These are phyloP conservation scores for Holothuria glaberrima DNA, from an alignment of 35 echinoderm and acorn worm species.

Conservation along the genomic window DNA sequence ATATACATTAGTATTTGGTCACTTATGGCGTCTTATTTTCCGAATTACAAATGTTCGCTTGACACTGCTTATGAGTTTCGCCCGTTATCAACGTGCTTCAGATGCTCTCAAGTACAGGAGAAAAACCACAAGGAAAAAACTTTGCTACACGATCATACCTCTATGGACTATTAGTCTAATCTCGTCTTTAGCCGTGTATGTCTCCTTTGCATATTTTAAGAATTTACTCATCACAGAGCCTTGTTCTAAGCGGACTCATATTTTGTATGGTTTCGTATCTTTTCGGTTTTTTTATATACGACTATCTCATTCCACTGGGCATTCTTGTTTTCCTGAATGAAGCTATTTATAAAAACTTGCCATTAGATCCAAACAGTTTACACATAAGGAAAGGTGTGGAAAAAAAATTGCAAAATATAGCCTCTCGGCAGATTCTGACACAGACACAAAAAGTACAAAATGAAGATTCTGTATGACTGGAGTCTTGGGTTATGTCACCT, in stretches of 20 bases:
- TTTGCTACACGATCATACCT: not conserved
- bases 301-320: not conserved
- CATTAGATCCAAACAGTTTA: not conserved
- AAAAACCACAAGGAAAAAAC: not conserved
- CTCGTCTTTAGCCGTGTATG: not conserved
- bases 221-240: not conserved
- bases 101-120: not conserved
- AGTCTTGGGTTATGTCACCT: not conserved
- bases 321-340: not conserved
- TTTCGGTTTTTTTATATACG: not conserved
- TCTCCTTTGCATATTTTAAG: not conserved
- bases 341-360: constrained; percentile 1
- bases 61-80: not conserved
- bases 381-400: not conserved
- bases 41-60: not conserved
- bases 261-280: not conserved
- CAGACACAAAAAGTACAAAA: not conserved
- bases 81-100: not conserved
- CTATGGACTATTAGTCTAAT: not conserved
- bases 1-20: not conserved
- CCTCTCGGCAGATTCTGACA: not conserved
- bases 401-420: not conserved
- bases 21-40: not conserved
- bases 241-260: not conserved
- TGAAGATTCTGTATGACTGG: not conserved